Evolutionary conservation across 2,113 vertebrate species (phyloP).

Genomic region (Xiphophorus hellerii): DNA sequence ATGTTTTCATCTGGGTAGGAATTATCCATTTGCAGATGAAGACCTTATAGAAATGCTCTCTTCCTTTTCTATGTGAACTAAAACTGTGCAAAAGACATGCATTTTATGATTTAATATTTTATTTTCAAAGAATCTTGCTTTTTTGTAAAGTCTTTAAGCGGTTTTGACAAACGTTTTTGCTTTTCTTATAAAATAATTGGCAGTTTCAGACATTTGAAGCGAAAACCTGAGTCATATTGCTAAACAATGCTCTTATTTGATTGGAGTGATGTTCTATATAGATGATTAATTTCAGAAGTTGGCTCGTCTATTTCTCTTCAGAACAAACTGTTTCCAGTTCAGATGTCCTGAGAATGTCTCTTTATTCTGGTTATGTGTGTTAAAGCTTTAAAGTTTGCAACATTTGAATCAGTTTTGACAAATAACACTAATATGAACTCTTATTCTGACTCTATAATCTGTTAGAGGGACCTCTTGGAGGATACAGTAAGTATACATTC

Average conservation of each 20-base stretch:
- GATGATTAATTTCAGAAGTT: slow-evolving; percentile 1
- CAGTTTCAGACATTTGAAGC: background rate
- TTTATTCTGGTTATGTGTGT: slow-evolving; percentile 16
- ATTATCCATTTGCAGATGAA: background rate
- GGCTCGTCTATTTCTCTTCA: slow-evolving; percentile 2
- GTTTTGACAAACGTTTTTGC: too few relatives aligned
- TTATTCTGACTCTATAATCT: slow-evolving; percentile 26
- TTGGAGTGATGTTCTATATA: background rate
- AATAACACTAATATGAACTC: slow-evolving; percentile 15
- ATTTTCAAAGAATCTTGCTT: background rate
- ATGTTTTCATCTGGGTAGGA: background rate
- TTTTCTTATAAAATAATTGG: background rate
- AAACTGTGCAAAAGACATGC: background rate
- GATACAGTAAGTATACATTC: background rate
- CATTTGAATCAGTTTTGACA: slow-evolving; percentile 30
- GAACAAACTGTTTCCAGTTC: slow-evolving; percentile 23
- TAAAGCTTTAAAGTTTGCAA: slow-evolving; percentile 1
- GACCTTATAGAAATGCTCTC: background rate
- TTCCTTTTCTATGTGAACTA: background rate
- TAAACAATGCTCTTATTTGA: background rate
- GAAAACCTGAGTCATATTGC: background rate
- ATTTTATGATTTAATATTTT: background rate
- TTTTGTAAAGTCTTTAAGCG: background rate
- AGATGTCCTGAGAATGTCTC: background rate
- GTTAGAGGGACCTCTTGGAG: background rate